These are phyloP conservation scores for Temnothorax nylanderi DNA, from an alignment of 1,140 invertebrate species.

Conservation along the genomic window DNA sequence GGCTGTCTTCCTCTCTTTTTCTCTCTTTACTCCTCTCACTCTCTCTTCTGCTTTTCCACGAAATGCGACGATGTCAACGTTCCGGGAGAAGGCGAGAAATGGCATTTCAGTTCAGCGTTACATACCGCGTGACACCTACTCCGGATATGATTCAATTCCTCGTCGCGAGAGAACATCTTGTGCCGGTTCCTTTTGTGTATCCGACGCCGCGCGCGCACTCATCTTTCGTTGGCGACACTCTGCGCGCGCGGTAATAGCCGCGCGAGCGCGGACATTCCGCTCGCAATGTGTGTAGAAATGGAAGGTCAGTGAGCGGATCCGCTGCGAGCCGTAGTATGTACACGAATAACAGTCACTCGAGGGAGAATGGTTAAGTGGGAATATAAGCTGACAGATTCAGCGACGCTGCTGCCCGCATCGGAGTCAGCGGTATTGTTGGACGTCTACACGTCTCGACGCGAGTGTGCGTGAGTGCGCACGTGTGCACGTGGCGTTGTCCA, in stretches of 20 bases:
- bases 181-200: constrained; percentile 19
- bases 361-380: constrained; percentile 48
- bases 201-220: constrained; percentile 21
- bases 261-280: background rate
- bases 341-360: constrained; percentile 39
- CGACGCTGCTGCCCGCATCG: constrained; percentile 20
- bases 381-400: constrained; percentile 41
- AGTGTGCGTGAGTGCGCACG: background rate
- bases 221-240: constrained; percentile 23
- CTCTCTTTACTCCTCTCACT: background rate
- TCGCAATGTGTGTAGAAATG: constrained; percentile 10
- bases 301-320: constrained; percentile 36
- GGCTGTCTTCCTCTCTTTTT: background rate
- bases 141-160: constrained; percentile 19
- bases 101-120: background rate
- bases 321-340: constrained; percentile 2
- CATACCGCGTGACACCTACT: background rate
- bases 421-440: background rate
- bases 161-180: background rate
- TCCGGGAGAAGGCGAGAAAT: background rate
- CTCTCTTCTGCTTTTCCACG: background rate
- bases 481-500: background rate
- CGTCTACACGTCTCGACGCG: background rate
- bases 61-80: background rate
- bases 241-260: background rate